Conservation (phyloP, 2,888 invertebrate species). For the Apodemia zela region DNA sequence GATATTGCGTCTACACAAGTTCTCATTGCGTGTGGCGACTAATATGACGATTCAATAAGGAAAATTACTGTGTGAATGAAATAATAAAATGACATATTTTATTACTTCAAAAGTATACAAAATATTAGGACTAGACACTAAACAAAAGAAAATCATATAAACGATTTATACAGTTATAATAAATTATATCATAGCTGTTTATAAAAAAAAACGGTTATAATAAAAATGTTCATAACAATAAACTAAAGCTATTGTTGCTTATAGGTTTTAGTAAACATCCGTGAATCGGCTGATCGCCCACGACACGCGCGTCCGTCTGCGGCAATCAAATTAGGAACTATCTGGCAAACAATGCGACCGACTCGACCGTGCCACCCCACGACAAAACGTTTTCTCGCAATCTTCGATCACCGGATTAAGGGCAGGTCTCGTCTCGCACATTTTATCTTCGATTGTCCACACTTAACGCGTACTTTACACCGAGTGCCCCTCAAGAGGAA, state of each 20-base stretch:
- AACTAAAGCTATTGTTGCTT: slow-evolving; percentile 57
- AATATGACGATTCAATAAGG: slow-evolving; percentile 58
- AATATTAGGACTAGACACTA: too few relatives aligned
- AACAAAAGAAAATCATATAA: too few relatives aligned
- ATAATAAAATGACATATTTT: slow-evolving; percentile 3
- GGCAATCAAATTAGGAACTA: slow-evolving; percentile 71
- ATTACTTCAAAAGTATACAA: background rate
- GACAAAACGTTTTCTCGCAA: slow-evolving; percentile 80
- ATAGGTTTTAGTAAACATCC: slow-evolving; percentile 70
- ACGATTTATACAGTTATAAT: too few relatives aligned
- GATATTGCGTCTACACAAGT: slow-evolving; percentile 60
- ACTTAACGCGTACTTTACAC: slow-evolving; percentile 79
- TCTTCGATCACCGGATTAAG: slow-evolving; percentile 80
- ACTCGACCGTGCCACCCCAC: slow-evolving; percentile 71
- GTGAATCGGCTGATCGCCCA: slow-evolving; percentile 56
- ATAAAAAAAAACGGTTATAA: too few relatives aligned
- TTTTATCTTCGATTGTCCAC: slow-evolving; percentile 80
- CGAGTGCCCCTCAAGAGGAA: slow-evolving; percentile 78
- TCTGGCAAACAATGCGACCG: slow-evolving; percentile 66
- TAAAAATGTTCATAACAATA: too few relatives aligned
- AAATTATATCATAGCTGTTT: too few relatives aligned
- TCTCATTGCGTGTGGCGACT: slow-evolving; percentile 64
- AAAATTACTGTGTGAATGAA: slow-evolving; percentile 28
- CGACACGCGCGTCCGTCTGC: slow-evolving; percentile 57
- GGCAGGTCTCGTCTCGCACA: slow-evolving; percentile 75